Evolutionary conservation across 2,888 invertebrate species (phyloP), one percentile per base, ranked within the genome.

Genomic region (Bellardia pandia): DNA sequence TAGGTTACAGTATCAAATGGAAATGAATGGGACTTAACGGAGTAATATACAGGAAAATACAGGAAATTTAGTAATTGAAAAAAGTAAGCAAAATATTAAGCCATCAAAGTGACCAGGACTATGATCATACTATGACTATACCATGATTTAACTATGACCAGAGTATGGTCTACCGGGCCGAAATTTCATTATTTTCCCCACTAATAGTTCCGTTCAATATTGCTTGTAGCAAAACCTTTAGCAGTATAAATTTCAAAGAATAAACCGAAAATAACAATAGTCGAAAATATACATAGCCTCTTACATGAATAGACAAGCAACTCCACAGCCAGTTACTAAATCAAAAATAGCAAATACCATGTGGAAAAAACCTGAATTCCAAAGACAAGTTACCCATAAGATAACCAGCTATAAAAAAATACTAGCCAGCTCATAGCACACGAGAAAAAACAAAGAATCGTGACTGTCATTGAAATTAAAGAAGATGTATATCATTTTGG

Each of bases 401-500:
- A 69, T 37, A 77, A 64, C 30, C 40, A 69, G 14, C 23, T 45
- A 72, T 1, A 42, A 45, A 40, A 75, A 51, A 48, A 30, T 30
- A 30, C 13, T 30, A 45, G 23, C 13, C 3, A 68, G 30, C 42
- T 14, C n/a, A 14, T 5, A 64, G 30, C 5, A 42, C 14, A 16
- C 23, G 23, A 23, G 23, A 30, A 58, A 56, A 48, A 66, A 9
- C 74, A 51, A 62, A 14, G 14, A 62, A 75, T 74, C 84, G 74
- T 85, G 75, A 75, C 76, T 80, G 62, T 64, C 85, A 85, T 53
- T 62, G 75, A 85, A 80, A 76, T 85, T 80, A 80, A 85, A 80
- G 75, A 76, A 80, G 85, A 69, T 79, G 79, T 85, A 69, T 76
- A 71, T 80, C 58, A 58, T 68, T 79, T 79, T n/a, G 60, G 8